phyloP scores from a whole-genome alignment of 2,797 vertebrate species.

The Poliocrania exsul region DNA sequence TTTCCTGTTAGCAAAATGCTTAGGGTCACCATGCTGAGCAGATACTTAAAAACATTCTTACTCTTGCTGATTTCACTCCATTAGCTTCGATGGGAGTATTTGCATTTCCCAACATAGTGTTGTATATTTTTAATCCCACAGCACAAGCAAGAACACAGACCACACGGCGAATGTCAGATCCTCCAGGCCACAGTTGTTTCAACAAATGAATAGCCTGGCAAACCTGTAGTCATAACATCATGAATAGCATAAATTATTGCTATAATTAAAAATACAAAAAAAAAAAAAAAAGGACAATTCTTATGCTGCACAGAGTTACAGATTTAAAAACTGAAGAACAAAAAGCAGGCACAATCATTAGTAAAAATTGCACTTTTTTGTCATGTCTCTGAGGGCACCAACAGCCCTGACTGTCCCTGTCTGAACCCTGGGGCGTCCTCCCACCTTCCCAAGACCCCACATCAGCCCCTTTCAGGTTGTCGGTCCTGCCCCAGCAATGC shows the following conservation, averaged over 20 bases:
- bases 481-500: neutral
- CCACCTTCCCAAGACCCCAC: neutral
- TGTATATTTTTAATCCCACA: slow-evolving; percentile 42
- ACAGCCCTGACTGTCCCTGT: neutral
- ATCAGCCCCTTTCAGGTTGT: neutral
- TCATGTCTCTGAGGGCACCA: neutral
- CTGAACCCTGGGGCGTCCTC: neutral
- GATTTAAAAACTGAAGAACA: neutral
- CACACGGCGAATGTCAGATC: slow-evolving; percentile 38
- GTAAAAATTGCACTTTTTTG: neutral
- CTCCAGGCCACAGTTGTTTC: slow-evolving; percentile 41
- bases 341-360: neutral
- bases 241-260: neutral
- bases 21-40: neutral
- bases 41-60: neutral
- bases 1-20: neutral
- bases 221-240: slow-evolving; percentile 14
- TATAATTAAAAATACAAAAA: neutral
- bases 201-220: neutral
- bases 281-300: neutral
- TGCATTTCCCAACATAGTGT: neutral
- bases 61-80: neutral
- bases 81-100: neutral
- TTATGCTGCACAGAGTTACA: neutral
- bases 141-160: slow-evolving; percentile 62